These are phyloP conservation scores for Lampropteryx suffumata DNA, from an alignment of 2,888 invertebrate species.

Conservation along the genomic window DNA sequence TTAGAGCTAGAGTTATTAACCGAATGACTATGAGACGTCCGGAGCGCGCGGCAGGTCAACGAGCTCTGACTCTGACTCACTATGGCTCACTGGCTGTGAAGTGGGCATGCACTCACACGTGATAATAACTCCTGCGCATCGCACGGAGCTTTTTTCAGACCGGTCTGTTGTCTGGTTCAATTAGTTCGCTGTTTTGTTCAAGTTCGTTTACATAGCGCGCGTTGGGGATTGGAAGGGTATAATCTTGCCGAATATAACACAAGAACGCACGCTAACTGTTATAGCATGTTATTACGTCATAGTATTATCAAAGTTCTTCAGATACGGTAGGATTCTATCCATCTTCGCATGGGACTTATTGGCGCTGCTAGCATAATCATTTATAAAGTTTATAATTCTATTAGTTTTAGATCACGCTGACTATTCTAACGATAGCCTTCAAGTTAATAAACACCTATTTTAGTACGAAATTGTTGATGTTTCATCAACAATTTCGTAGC, in stretches of 20 bases:
- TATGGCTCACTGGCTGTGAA: slow-evolving; percentile 29
- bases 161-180: slow-evolving; percentile 20
- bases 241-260: neutral
- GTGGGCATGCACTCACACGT: slow-evolving; percentile 29
- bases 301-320: too few species aligned
- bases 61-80: slow-evolving; percentile 68
- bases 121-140: slow-evolving; percentile 25
- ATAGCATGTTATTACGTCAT: too few species aligned
- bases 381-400: too few species aligned
- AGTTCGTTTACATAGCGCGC: slow-evolving; percentile 7
- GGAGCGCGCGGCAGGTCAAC: slow-evolving; percentile 60
- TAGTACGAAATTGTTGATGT: too few species aligned
- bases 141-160: slow-evolving; percentile 19
- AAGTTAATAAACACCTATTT: too few species aligned
- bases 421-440: too few species aligned
- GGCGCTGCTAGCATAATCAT: too few species aligned
- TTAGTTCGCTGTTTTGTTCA: slow-evolving; percentile 14
- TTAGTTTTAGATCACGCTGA: too few species aligned
- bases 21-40: slow-evolving; percentile 40
- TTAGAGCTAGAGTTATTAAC: slow-evolving; percentile 13
- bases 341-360: too few species aligned
- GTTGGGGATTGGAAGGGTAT: slow-evolving; percentile 5
- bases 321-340: too few species aligned
- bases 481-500: too few species aligned
- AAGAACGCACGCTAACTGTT: too few species aligned